Conservation (phyloP, 1,140 invertebrate species). For the Campoletis sonorensis region DNA sequence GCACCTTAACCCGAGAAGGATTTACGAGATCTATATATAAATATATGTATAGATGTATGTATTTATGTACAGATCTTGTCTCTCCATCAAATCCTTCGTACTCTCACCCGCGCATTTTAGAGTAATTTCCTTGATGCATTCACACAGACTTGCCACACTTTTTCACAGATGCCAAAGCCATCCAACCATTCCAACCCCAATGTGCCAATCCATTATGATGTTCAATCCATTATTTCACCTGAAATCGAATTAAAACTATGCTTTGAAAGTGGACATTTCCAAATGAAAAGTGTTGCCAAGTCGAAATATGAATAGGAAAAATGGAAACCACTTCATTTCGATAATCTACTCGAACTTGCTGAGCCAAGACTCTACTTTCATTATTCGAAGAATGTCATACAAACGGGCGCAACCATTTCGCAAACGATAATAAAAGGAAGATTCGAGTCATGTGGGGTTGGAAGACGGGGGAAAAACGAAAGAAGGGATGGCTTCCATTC, state of each 20-base stretch:
- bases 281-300: background rate
- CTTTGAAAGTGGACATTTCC: too few species aligned
- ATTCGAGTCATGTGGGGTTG: background rate
- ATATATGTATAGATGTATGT: background rate
- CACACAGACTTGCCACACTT: background rate
- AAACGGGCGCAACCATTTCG: background rate
- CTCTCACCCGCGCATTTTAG: background rate
- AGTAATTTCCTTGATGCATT: constrained; percentile 1
- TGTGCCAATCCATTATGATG: too few species aligned
- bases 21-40: background rate
- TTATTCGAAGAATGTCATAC: background rate
- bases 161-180: background rate
- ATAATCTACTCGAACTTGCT: background rate
- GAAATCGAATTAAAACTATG: too few species aligned
- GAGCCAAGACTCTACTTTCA: background rate
- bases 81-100: background rate
- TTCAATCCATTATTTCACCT: too few species aligned
- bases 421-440: background rate
- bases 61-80: background rate
- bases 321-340: background rate
- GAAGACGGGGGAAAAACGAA: background rate
- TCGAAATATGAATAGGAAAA: background rate
- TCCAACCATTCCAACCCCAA: too few species aligned
- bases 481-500: background rate
- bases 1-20: background rate